These are phyloP conservation scores for Dascyllus trimaculatus DNA, from an alignment of 2,113 vertebrate genomes.

Conservation along the genomic window DNA sequence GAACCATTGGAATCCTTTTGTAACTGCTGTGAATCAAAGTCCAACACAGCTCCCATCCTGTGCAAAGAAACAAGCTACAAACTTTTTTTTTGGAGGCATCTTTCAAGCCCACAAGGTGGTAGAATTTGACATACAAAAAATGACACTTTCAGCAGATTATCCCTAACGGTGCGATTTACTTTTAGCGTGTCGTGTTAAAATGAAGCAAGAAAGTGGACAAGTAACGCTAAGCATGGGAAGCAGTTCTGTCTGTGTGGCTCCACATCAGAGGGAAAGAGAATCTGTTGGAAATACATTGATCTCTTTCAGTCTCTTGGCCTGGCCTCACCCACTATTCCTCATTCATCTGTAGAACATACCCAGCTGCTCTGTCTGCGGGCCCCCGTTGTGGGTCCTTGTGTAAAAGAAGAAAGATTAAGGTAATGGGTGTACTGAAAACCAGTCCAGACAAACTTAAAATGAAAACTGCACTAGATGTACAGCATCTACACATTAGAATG, in stretches of 20 bases:
- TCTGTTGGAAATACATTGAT: conserved; percentile 48
- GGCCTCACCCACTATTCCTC: conserved; percentile 40
- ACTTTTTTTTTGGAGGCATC: conserved; percentile 8
- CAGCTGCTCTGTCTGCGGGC: conserved; percentile 60
- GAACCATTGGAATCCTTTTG: conserved; percentile 41
- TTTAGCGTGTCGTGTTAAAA: neutral
- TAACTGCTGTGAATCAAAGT: conserved; percentile 35
- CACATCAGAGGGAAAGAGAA: conserved; percentile 30
- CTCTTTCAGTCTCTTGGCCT: conserved; percentile 39
- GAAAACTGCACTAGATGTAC: neutral
- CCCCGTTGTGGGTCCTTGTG: conserved; percentile 13
- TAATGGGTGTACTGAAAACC: conserved; percentile 16
- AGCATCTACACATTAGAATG: neutral
- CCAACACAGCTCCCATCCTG: neutral
- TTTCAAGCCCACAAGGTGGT: conserved; percentile 3
- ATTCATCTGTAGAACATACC: conserved; percentile 45
- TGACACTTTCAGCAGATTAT: neutral
- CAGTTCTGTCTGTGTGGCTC: conserved; percentile 33
- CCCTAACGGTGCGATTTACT: neutral
- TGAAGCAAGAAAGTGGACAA: neutral
- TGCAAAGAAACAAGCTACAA: conserved; percentile 16
- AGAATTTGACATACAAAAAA: neutral
- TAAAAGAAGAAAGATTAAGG: conserved; percentile 2
- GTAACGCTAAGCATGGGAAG: conserved; percentile 2
- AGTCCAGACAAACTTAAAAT: conserved; percentile 17